phyloP scores from a whole-genome alignment of 2,113 vertebrate genomes.

The Perognathus longimembris region DNA sequence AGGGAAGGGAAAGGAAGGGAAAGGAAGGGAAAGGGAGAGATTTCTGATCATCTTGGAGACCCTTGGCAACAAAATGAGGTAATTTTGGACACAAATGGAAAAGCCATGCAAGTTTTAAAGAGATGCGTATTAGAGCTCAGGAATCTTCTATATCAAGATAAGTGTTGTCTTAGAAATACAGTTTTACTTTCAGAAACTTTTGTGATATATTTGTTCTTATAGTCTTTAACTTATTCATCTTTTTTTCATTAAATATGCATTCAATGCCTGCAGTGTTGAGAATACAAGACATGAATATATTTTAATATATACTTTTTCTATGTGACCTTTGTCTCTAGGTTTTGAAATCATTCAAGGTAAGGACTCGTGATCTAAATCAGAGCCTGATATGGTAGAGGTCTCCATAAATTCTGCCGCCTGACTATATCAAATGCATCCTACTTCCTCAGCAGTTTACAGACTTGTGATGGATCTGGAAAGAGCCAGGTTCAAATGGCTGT shows the following conservation, averaged over 20 bases:
- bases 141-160: not conserved
- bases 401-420: not conserved
- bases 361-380: not conserved
- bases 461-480: not conserved
- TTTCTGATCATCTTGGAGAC: not conserved
- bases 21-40: not conserved
- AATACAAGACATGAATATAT: not conserved
- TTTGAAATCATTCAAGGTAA: constrained; percentile 19
- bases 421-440: not conserved
- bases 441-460: not conserved
- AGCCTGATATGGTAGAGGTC: not conserved
- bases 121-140: not conserved
- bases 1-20: no score
- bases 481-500: not conserved
- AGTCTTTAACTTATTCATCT: constrained; percentile 27
- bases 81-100: not conserved
- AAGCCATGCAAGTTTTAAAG: not conserved
- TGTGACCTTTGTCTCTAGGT: not conserved
- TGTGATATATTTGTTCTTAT: constrained; percentile 6
- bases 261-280: not conserved
- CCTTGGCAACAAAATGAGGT: not conserved
- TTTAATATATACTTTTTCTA: constrained; percentile 1
- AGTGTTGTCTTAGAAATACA: constrained; percentile 14
- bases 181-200: constrained; percentile 41
- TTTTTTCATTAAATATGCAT: constrained; percentile 55